Conservation (phyloP, 2,113 vertebrate species). For the Dicaeum eximium region DNA sequence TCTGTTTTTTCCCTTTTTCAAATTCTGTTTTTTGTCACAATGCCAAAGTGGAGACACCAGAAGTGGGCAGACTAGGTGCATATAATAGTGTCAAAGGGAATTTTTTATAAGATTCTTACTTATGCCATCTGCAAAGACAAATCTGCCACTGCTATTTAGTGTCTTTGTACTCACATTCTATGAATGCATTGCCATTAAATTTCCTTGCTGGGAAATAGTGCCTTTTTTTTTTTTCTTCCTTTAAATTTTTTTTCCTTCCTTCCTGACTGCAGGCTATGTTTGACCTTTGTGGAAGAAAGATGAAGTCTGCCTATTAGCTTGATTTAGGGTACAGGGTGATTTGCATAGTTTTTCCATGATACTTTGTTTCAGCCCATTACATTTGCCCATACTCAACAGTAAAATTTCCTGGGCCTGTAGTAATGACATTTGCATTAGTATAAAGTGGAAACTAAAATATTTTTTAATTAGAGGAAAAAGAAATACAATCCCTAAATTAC, state of each 20-base stretch:
- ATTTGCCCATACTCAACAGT: conserved; percentile 19
- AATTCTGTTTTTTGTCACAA: not conserved
- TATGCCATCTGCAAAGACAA: not conserved
- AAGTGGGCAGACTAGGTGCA: not conserved
- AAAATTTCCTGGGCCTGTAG: conserved; percentile 11
- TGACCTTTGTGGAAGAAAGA: not conserved
- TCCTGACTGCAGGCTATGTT: not conserved
- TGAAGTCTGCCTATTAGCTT: conserved; percentile 51
- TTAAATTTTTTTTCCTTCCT: not conserved
- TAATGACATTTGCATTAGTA: conserved; percentile 17
- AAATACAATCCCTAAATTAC: not conserved
- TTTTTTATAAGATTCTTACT: not conserved
- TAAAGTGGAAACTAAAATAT: conserved; percentile 15
- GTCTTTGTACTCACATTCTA: not conserved
- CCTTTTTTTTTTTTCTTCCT: not conserved
- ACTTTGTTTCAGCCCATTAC: conserved; percentile 66
- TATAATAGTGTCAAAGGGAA: not conserved
- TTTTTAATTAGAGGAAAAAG: conserved; percentile 5
- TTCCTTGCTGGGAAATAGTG: not conserved
- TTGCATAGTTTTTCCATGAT: conserved; percentile 68
- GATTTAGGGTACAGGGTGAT: conserved; percentile 56
- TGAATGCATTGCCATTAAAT: not conserved
- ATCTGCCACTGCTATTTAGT: not conserved
- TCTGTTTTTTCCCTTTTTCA: not conserved
- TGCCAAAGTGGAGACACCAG: not conserved